Percentiles rank a stretch among this genome's conserved stretches.
phyloP scores from a whole-genome alignment of 2,888 invertebrate genomes.

The Microctonus brassicae region DNA sequence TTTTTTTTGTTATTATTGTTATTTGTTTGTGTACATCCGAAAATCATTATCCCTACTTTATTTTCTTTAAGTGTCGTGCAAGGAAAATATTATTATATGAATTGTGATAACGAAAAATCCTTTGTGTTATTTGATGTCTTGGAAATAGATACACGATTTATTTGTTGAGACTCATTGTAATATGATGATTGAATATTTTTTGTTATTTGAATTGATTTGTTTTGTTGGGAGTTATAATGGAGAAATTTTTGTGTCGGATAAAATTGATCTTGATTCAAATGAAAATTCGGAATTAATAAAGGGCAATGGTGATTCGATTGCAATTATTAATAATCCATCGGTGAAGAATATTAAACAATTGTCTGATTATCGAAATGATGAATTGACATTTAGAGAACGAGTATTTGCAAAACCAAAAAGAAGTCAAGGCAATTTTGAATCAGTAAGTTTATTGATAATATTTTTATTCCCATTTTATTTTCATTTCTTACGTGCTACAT shows the following conservation, averaged over 20 bases:
- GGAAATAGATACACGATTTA: constrained; percentile 28
- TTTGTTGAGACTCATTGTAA: background rate
- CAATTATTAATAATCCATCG: background rate
- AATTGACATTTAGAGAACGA: constrained; percentile 20
- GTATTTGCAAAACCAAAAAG: constrained; percentile 19
- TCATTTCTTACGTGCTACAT: background rate
- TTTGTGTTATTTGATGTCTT: constrained; percentile 33
- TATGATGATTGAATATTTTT: constrained; percentile 23
- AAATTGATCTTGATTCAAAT: constrained; percentile 48
- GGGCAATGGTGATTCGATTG: constrained; percentile 21
- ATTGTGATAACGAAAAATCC: constrained; percentile 26
- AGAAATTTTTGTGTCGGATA: constrained; percentile 48
- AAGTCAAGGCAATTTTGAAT: constrained; percentile 30
- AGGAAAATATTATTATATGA: background rate
- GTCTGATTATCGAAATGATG: constrained; percentile 8
- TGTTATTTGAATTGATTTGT: constrained; percentile 27
- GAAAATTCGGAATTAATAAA: constrained; percentile 14
- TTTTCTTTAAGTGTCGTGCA: background rate
- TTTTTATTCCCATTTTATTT: background rate
- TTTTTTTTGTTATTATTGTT: constrained; percentile 33
- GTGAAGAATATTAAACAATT: constrained; percentile 8
- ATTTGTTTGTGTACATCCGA: constrained; percentile 45
- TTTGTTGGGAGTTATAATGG: background rate
- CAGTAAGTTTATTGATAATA: constrained; percentile 17
- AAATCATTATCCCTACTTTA: constrained; percentile 48